Conservation (phyloP, 2,888 invertebrate species). For the Eupeodes luniger region DNA sequence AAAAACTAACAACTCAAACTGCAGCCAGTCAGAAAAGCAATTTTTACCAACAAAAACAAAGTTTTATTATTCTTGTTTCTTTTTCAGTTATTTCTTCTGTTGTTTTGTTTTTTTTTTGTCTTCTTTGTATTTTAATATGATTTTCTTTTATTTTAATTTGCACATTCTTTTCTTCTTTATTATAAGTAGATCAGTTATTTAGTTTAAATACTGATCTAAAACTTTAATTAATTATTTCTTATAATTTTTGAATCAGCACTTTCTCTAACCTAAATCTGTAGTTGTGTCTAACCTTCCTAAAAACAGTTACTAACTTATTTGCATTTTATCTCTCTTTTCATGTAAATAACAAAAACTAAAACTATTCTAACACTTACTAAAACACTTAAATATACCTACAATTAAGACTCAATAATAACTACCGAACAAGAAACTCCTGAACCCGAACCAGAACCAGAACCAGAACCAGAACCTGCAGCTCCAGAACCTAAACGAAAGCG, state of each 20-base stretch:
- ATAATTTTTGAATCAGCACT: constrained; percentile 24
- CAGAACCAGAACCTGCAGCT: constrained; percentile 27
- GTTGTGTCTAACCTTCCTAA: not conserved
- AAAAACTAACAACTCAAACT: too few species aligned
- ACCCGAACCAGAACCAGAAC: constrained; percentile 29
- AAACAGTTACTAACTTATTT: constrained; percentile 48
- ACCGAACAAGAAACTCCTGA: constrained; percentile 53
- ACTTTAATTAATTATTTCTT: constrained; percentile 21
- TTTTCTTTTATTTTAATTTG: not conserved
- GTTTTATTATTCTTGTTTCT: too few species aligned
- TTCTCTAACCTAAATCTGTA: not conserved
- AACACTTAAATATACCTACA: constrained; percentile 52
- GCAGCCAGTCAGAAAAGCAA: too few species aligned
- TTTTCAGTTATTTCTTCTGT: not conserved
- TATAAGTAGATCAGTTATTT: not conserved
- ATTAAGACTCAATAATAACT: constrained; percentile 57
- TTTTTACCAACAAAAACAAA: too few species aligned
- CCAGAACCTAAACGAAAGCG: constrained; percentile 41
- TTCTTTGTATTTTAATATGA: not conserved
- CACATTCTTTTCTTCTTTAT: not conserved
- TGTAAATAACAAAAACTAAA: constrained; percentile 52
- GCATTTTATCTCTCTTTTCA: constrained; percentile 73
- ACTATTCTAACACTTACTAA: constrained; percentile 29
- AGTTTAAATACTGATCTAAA: not conserved
- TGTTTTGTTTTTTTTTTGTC: not conserved